These are phyloP conservation scores for Pogonomyrmex californicus DNA, from an alignment of 1,140 invertebrate species.

Conservation along the genomic window DNA sequence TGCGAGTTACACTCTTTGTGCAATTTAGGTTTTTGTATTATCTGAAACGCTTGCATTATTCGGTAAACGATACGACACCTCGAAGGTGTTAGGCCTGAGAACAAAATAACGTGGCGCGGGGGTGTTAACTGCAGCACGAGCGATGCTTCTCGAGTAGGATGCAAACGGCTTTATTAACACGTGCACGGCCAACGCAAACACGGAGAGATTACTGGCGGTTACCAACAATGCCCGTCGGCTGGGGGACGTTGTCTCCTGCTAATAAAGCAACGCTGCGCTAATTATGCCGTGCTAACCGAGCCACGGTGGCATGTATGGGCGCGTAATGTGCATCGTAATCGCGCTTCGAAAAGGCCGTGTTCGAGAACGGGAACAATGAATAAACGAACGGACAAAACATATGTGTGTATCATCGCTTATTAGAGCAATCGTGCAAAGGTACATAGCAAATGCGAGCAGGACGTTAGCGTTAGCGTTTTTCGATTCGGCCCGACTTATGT, in stretches of 20 bases:
- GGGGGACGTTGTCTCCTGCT: constrained; percentile 79
- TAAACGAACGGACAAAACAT: constrained; percentile 2
- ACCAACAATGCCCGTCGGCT: constrained; percentile 75
- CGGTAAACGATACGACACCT: constrained; percentile 25
- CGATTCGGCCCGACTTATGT: background rate
- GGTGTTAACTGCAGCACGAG: constrained; percentile 45
- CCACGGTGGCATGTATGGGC: constrained; percentile 44
- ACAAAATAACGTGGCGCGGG: constrained; percentile 23
- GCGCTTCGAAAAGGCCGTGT: constrained; percentile 25
- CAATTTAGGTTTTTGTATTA: background rate
- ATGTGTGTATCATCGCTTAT: constrained; percentile 1
- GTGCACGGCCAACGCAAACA: constrained; percentile 76
- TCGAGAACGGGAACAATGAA: constrained; percentile 27
- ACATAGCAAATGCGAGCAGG: background rate
- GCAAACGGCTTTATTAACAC: constrained; percentile 81
- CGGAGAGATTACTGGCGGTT: constrained; percentile 78
- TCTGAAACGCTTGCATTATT: background rate
- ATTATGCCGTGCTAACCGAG: constrained; percentile 83
- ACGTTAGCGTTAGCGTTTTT: background rate
- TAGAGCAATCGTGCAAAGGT: background rate
- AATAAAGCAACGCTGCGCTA: constrained; percentile 82
- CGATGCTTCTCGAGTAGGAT: constrained; percentile 60
- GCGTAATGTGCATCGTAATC: constrained; percentile 49
- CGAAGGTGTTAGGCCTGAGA: constrained; percentile 4
- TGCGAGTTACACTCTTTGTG: background rate